phyloP scores from a whole-genome alignment of 30 jellyfish, hydroid and myxozoan species.

The Hydra vulgaris region DNA sequence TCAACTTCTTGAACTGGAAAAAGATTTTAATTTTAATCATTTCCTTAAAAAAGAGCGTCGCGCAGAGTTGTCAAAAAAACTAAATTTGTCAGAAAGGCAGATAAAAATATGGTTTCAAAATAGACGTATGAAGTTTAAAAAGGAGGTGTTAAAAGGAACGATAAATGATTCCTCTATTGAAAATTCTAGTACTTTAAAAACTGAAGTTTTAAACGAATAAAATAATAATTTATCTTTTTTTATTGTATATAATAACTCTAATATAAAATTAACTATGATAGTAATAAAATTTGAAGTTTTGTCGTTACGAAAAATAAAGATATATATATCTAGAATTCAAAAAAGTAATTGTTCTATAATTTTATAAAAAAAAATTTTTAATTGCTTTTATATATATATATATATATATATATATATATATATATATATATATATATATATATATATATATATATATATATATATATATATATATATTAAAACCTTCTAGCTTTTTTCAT shows the following conservation, averaged over 20 bases:
- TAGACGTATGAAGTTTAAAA: conserved; percentile 87
- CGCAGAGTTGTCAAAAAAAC: conserved; percentile 65
- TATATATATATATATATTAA: no score
- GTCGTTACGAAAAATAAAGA: no score
- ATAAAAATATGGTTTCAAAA: conserved; percentile 95
- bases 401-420: no score
- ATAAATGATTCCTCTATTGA: neutral
- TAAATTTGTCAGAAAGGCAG: conserved; percentile 84
- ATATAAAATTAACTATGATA: neutral
- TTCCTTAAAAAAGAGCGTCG: conserved; percentile 88
- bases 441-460: no score
- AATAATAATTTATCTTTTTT: no score
- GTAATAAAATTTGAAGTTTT: no score
- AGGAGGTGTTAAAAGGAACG: conserved; percentile 39
- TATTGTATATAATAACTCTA: neutral
- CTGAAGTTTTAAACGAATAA: neutral
- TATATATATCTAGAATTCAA: no score
- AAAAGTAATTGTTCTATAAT: no score
- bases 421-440: no score
- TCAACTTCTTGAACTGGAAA: conserved; percentile 86
- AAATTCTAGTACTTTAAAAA: neutral
- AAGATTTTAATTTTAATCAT: conserved; percentile 87
- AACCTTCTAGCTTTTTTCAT: neutral
- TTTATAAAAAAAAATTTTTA: no score
- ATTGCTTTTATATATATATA: no score